Base-by-base conservation (phyloP, 1,140 invertebrate genomes). In the Diachasma alloeum region DNA sequence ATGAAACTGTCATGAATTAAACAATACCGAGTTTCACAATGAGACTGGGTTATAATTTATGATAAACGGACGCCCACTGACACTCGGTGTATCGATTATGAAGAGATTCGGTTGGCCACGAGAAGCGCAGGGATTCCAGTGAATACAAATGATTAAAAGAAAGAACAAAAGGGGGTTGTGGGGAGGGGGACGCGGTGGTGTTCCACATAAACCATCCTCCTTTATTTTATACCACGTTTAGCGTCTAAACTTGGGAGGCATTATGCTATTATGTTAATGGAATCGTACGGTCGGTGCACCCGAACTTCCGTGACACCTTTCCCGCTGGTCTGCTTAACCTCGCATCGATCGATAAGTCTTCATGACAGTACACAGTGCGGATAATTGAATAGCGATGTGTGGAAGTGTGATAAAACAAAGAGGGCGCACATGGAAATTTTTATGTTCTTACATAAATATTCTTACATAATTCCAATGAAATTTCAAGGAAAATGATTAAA, bases 241-340 rank as follows among this genome's bases (percentile, higher is more conserved):
- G 15, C 36, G 79, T 63, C 80, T 80, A 80, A 68, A 68, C 66
- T 68, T 31, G 66, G 36, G 10, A 68, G 31, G 36, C 81, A 79
- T 81, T 83, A 83, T 80, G 78, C 80, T 77, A 83, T 81, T 83
- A 82, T 83, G 82, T 80, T 85, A 83, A 85, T 83, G 79, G 77
- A 80, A 83, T 85, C 79, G 79, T 75, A 80, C 83, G 84, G 84
- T 85, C 82, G 81, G 78, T 82, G 84, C 84, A 83, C 81, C 81
- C 78, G 44, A 79, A 80, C 82, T 76, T 76, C 69, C 75, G 69
- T 72, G 75, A 76, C 75, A 76, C 75, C 75, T 76, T 76, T 76
- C 37, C 24, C 42, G 24, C 53, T 63, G 39, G 48, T 72, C 24
- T 42, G 39, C 39, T 72, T 72, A 76, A 76, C 75, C 75, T 66